Conservation (phyloP, 2,113 vertebrate genomes). For the Halcyon malimbica region DNA sequence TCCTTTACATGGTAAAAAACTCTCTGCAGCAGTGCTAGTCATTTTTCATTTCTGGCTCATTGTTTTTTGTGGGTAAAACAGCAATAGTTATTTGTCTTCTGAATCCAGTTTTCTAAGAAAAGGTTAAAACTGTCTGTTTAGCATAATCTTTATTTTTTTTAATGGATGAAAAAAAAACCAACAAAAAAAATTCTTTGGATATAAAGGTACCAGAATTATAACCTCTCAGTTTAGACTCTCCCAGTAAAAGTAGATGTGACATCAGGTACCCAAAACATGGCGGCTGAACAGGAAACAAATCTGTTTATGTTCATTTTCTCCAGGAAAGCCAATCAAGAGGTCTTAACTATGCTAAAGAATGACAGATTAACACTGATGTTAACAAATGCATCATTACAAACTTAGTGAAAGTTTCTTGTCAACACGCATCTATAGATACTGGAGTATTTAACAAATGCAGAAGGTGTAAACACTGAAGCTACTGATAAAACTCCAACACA, state of each 20-base stretch:
- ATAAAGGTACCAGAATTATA: constrained; percentile 33
- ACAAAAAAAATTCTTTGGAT: not conserved
- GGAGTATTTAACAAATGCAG: not conserved
- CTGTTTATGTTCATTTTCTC: not conserved
- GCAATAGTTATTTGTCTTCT: constrained; percentile 62
- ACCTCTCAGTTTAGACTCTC: not conserved
- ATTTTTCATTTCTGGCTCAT: constrained; percentile 45
- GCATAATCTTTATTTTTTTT: constrained; percentile 26
- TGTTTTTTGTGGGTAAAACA: constrained; percentile 66
- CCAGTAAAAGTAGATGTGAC: not conserved
- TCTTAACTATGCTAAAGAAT: not conserved
- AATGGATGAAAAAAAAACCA: not conserved
- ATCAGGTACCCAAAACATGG: not conserved
- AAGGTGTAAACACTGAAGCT: not conserved
- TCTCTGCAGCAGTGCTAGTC: not conserved
- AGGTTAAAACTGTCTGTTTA: constrained; percentile 13
- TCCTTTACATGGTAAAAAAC: not conserved
- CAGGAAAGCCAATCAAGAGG: not conserved
- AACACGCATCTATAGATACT: not conserved
- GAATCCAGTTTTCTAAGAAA: constrained; percentile 24
- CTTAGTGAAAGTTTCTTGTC: not conserved
- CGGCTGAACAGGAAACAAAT: not conserved
- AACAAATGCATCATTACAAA: not conserved
- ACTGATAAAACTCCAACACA: not conserved
- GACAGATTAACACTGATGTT: not conserved